Base-by-base conservation (phyloP, 92 coral and sea anemone genomes). In the Virgularia gustaviana region DNA sequence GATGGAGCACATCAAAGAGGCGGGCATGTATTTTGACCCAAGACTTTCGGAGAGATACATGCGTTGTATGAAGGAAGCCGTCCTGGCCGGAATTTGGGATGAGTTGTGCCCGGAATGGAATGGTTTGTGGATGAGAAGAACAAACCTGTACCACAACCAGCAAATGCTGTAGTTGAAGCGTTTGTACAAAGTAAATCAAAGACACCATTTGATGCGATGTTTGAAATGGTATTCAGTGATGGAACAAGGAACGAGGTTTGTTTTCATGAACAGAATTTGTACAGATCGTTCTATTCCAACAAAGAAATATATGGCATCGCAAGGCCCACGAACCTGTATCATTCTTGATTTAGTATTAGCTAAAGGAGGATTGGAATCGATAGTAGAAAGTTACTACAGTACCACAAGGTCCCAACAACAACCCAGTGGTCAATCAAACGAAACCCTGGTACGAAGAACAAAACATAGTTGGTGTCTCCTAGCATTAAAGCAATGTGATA, bases 401-500 rank as follows among this genome's bases (percentile, higher is more conserved):
- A 25, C 53, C 54, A 64, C 55, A 75, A 65, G 81, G 45, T 49
- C 47, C 0, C 81, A 63, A 30, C 73, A 76, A 33, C 81, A 63
- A 39, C 36, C 73, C 0, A 67, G 67, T 11, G 66, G 81, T 12
- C 81, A 77, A 30, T 65, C 66, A 38, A 77, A 77, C 44, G 75
- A 77, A 1, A 65, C 66, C 27, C 81, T 77, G 6, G 23, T 57
- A 22, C 38, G 81, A 64, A 77, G 81, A 77, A 77, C 75, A 25
- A 63, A 77, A 28, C 63, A 64, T 28, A 76, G 65, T 70, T 76
- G 81, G 65, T 76, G 81, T 36, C 25, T 63, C 13, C 81, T 74
- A 9, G 63, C 74, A 7, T 36, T 76, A n/a, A 76, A 76, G 38
- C 41, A 63, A 25, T 76, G 75, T 53, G 65, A 52, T 3, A 53